phyloP scores from a whole-genome alignment of 1,140 invertebrate species.

The Aradophagus sp. region DNA sequence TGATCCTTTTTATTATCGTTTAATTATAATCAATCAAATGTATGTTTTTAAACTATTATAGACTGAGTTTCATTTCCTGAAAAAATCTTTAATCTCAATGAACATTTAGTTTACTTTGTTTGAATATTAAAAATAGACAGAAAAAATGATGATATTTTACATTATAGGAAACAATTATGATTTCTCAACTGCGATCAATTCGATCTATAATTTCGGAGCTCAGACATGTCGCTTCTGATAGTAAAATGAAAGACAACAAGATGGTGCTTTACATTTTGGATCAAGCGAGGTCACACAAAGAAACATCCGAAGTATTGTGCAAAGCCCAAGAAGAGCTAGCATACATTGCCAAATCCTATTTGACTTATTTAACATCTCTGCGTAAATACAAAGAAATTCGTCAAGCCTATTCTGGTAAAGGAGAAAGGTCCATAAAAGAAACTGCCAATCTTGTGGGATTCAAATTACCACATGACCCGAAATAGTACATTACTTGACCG shows the following conservation, averaged over 20 bases:
- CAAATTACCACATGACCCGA: constrained; percentile 88
- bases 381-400: constrained; percentile 82
- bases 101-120: no score
- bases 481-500: constrained; percentile 67
- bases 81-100: no score
- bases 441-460: constrained; percentile 90
- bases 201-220: constrained; percentile 79
- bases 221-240: constrained; percentile 72
- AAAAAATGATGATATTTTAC: no score
- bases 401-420: constrained; percentile 82
- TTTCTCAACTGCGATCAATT: constrained; percentile 74
- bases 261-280: constrained; percentile 80
- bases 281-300: constrained; percentile 83
- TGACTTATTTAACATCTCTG: constrained; percentile 82
- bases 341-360: constrained; percentile 82
- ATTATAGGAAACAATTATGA: constrained; percentile 73
- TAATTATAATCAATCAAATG: no score
- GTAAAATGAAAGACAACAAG: constrained; percentile 77
- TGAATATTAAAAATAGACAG: no score
- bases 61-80: no score
- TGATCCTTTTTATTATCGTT: no score
- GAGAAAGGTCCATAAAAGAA: constrained; percentile 83
- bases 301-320: constrained; percentile 86
- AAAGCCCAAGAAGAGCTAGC: constrained; percentile 86
- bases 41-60: no score